Conservation (phyloP, 2,113 vertebrate species). For the Melanerpes aurifrons region DNA sequence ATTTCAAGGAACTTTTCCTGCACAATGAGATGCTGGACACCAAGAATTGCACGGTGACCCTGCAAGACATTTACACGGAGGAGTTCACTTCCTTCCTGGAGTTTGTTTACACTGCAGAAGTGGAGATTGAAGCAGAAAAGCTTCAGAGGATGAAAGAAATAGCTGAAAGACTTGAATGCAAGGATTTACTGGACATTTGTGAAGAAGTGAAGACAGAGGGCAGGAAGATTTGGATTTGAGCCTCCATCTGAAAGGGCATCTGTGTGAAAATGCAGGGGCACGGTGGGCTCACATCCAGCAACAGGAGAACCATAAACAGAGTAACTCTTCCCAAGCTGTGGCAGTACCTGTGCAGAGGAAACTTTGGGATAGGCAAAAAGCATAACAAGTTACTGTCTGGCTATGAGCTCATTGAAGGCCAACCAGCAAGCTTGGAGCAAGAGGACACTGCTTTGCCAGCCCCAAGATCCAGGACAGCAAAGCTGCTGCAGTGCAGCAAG, state of each 20-base stretch:
- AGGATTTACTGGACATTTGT: conserved; percentile 72
- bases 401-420: background rate
- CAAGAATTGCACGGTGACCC: conserved; percentile 48
- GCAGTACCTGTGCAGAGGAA: conserved; percentile 28
- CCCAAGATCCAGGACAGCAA: background rate
- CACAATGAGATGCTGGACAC: conserved; percentile 48
- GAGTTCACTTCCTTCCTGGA: conserved; percentile 75
- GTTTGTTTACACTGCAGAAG: conserved; percentile 71
- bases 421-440: background rate
- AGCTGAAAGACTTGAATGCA: conserved; percentile 67
- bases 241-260: conserved; percentile 26
- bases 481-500: background rate
- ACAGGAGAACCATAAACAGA: background rate
- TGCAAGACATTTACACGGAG: conserved; percentile 64
- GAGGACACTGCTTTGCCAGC: background rate
- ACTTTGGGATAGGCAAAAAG: conserved; percentile 42
- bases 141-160: conserved; percentile 65
- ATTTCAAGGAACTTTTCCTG: conserved; percentile 73
- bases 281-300: background rate
- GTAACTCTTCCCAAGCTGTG: background rate
- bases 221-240: conserved; percentile 46
- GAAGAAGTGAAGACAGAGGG: conserved; percentile 50
- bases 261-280: background rate
- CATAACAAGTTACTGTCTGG: background rate
- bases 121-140: conserved; percentile 66